Evolutionary conservation across 2,888 invertebrate genomes (phyloP).

Genomic region (Noctua comes): DNA sequence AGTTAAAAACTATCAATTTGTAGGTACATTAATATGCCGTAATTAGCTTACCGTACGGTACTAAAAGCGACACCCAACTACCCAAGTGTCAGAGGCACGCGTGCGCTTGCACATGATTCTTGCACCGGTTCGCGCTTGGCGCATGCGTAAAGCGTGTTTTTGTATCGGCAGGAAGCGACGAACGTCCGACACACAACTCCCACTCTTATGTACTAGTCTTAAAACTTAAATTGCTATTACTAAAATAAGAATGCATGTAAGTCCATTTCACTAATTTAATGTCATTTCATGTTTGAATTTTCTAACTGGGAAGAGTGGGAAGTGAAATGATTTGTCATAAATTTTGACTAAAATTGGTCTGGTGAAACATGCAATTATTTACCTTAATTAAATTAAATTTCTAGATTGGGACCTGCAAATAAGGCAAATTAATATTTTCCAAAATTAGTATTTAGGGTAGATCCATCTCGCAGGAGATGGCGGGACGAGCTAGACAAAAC

Average conservation of each 20-base stretch:
- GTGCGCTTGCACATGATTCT: slow-evolving; percentile 71
- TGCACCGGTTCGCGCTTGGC: slow-evolving; percentile 57
- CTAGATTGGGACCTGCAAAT: neutral
- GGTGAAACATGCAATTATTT: neutral
- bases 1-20: neutral
- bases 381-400: neutral
- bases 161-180: slow-evolving; percentile 76
- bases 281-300: slow-evolving; percentile 20
- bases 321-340: slow-evolving; percentile 22
- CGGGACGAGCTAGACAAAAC: too few relatives aligned
- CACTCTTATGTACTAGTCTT: slow-evolving; percentile 51
- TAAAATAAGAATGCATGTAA: slow-evolving; percentile 33
- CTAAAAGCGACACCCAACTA: slow-evolving; percentile 37
- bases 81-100: slow-evolving; percentile 49
- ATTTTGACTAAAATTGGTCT: slow-evolving; percentile 6
- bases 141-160: slow-evolving; percentile 72
- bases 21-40: neutral
- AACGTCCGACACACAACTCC: slow-evolving; percentile 71
- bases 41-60: neutral
- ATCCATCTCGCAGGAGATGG: too few relatives aligned
- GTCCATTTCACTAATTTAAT: slow-evolving; percentile 12
- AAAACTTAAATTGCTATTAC: slow-evolving; percentile 35
- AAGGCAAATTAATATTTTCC: neutral
- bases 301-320: slow-evolving; percentile 15
- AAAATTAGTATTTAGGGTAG: neutral